Base-by-base conservation (phyloP, 2,888 invertebrate genomes). In the Campoplex nolae region DNA sequence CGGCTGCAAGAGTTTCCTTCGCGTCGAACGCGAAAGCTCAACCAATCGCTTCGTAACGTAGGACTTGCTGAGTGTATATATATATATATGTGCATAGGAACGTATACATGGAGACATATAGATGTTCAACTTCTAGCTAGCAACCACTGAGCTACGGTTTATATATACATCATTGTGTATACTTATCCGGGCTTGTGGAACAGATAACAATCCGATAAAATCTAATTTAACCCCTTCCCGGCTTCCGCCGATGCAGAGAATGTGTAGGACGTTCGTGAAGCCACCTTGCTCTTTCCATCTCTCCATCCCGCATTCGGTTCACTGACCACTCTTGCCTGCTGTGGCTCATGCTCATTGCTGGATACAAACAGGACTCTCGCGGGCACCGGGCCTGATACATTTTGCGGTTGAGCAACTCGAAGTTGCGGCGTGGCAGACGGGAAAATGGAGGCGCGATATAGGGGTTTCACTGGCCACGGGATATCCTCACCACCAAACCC, bases 151-250 rank as follows among this genome's bases (percentile, higher is more conserved):
- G 67, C 16, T 82, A 18, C 42, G 13, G 42, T n/a, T 74, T 58
- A 56, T 32, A 32, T 54, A 32, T 54, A 82, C 73, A 70, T 79
- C 67, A 56, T 48, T 45, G 65, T 80, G 76, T 74, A 70, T 87
- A 87, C 87, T 87, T 87, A 91, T 90, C 89, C 84, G 84, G 70
- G 86, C 88, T 88, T 88, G 88, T 87, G 89, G 90, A 90, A 91
- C 88, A 88, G 91, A 91, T 92, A 92, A 92, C 92, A 90, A 91
- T 92, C 91, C 92, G 90, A 92, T 92, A 92, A 92, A 92, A 92
- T 92, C 92, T 92, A 92, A 92, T 92, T 92, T 92, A 92, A 91
- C 91, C 92, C 85, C 83, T 84, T 81, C 74, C 65, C 28, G 42
- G 58, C 51, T 62, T 62, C 35, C 28, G 28, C n/a, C 32, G n/a